phyloP scores from a whole-genome alignment of 2,797 vertebrate species.

The Cuculus canorus region DNA sequence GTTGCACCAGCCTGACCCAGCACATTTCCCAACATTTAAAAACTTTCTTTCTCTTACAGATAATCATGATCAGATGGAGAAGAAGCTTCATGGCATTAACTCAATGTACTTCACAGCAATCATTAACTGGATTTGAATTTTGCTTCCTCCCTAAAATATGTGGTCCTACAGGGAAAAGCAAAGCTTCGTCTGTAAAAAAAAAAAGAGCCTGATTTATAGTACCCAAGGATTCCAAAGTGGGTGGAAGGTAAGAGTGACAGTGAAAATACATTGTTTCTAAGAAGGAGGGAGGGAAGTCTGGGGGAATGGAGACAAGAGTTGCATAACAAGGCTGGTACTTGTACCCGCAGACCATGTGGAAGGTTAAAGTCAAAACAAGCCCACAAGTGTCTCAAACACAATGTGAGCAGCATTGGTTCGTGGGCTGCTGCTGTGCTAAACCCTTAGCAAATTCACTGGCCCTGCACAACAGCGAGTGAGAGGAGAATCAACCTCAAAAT shows the following conservation, averaged over 20 bases:
- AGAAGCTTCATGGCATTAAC: neutral
- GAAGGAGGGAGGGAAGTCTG: neutral
- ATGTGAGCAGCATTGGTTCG: fast-evolving
- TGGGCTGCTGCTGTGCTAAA: neutral
- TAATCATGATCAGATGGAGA: neutral
- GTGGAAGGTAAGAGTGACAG: slow-evolving; percentile 18
- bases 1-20: neutral
- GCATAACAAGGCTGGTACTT: neutral
- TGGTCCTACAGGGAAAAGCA: neutral
- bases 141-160: neutral
- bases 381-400: neutral
- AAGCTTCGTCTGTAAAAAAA: neutral
- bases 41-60: neutral
- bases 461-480: neutral
- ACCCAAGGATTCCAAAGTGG: neutral
- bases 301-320: neutral
- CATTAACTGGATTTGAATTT: neutral
- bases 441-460: neutral
- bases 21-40: neutral
- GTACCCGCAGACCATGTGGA: neutral
- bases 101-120: neutral
- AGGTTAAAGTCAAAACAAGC: slow-evolving; percentile 15
- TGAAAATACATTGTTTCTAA: neutral
- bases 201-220: neutral
- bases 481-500: neutral